Evolutionary conservation across 53 echinoderm and acorn worm genomes (phyloP).

Genomic region (Antedon mediterranea): DNA sequence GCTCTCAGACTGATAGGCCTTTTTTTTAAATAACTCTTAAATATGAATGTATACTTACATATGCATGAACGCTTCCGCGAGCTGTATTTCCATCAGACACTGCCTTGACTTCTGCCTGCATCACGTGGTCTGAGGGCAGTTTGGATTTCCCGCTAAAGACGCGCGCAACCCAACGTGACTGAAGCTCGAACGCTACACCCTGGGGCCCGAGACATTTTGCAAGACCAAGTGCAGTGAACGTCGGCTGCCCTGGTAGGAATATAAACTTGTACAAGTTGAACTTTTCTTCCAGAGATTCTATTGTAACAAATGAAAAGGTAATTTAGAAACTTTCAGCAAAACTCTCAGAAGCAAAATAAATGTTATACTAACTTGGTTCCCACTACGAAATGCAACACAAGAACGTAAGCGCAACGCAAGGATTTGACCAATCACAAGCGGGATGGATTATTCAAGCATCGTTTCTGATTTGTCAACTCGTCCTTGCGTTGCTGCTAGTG

Average conservation of each 20-base stretch:
- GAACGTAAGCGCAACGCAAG: too few relatives aligned
- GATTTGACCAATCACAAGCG: too few relatives aligned
- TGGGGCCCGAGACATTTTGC: constrained; percentile 48
- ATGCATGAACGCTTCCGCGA: not conserved
- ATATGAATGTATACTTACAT: not conserved
- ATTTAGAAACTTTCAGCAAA: too few relatives aligned
- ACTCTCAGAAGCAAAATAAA: too few relatives aligned
- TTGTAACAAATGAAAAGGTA: too few relatives aligned
- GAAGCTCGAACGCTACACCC: constrained; percentile 54
- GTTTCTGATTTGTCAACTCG: too few relatives aligned
- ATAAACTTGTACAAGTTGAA: constrained; percentile 62
- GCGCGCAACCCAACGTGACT: constrained; percentile 55
- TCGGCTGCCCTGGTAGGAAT: constrained; percentile 50
- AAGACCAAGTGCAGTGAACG: constrained; percentile 55
- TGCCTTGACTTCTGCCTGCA: constrained; percentile 28
- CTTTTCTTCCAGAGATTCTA: constrained; percentile 30
- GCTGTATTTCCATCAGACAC: not conserved
- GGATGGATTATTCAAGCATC: too few relatives aligned
- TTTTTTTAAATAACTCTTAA: too few relatives aligned
- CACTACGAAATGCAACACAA: too few relatives aligned
- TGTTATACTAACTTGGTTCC: too few relatives aligned
- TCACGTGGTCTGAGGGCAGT: constrained; percentile 26
- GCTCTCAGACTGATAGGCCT: too few relatives aligned
- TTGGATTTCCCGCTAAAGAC: constrained; percentile 39
- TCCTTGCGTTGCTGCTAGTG: too few relatives aligned